Evolutionary conservation across 1,140 invertebrate species (phyloP).

Genomic region (Oryzaephilus surinamensis): DNA sequence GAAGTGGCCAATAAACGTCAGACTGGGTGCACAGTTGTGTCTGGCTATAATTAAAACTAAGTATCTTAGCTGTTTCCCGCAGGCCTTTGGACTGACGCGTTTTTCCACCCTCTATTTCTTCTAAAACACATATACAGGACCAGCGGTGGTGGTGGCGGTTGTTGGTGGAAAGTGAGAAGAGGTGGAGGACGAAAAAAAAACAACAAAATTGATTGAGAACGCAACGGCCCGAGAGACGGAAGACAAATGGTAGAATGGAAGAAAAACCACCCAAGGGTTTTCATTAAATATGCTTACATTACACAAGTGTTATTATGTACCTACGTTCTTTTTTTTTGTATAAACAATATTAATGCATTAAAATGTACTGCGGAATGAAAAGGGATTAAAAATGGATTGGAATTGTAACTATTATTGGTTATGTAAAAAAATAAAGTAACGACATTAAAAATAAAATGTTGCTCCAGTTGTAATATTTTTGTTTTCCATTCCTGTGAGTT

Average conservation of each 20-base stretch:
- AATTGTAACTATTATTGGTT: too few species aligned
- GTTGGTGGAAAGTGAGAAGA: conserved; percentile 1
- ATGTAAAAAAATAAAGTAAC: too few species aligned
- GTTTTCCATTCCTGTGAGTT: background rate
- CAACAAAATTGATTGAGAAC: conserved; percentile 29
- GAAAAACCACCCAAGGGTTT: conserved; percentile 13
- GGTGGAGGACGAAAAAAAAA: conserved; percentile 7
- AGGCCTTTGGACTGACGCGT: conserved; percentile 10
- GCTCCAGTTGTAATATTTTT: too few species aligned
- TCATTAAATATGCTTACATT: conserved; percentile 19
- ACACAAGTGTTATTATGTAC: too few species aligned
- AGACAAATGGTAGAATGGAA: conserved; percentile 26
- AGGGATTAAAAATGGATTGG: too few species aligned
- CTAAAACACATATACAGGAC: too few species aligned
- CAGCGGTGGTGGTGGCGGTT: too few species aligned
- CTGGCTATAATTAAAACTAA: conserved; percentile 30
- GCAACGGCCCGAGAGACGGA: conserved; percentile 25
- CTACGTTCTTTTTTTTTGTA: too few species aligned
- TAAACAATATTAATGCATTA: background rate
- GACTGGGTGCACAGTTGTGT: conserved; percentile 15
- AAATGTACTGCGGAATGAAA: background rate
- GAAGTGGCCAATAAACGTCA: conserved; percentile 28
- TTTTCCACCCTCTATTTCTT: too few species aligned
- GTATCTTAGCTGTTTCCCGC: conserved; percentile 19
- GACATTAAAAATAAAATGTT: too few species aligned